Evolutionary conservation across 1,140 invertebrate genomes (phyloP).

Genomic region (Panagrolaimus sp.): DNA sequence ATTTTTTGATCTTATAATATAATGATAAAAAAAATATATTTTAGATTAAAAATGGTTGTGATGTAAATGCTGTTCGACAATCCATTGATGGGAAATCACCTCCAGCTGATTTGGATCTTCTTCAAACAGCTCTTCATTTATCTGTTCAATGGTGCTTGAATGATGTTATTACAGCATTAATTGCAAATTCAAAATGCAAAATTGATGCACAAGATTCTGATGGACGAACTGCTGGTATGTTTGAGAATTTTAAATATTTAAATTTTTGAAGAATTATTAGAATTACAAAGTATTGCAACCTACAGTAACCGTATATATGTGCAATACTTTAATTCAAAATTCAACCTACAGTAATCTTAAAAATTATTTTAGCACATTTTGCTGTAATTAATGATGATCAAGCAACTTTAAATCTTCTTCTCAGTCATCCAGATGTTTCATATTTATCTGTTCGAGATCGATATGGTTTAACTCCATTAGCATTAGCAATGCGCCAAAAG

Average conservation of each 20-base stretch:
- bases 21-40: too few relatives aligned
- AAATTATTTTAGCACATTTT: slow-evolving; percentile 63
- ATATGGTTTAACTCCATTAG: slow-evolving; percentile 79
- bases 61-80: slow-evolving; percentile 75
- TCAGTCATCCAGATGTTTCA: slow-evolving; percentile 41
- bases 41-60: slow-evolving; percentile 70
- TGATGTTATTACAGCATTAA: slow-evolving; percentile 75
- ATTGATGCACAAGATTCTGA: slow-evolving; percentile 45
- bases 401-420: slow-evolving; percentile 37
- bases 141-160: slow-evolving; percentile 85
- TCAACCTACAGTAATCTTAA: too few relatives aligned
- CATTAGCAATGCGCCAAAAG: slow-evolving; percentile 77
- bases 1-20: too few relatives aligned
- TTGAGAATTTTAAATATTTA: too few relatives aligned
- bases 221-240: slow-evolving; percentile 30
- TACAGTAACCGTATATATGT: too few relatives aligned
- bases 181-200: slow-evolving; percentile 66
- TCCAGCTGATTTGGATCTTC: slow-evolving; percentile 58
- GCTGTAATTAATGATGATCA: slow-evolving; percentile 44
- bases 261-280: too few relatives aligned
- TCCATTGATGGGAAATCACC: slow-evolving; percentile 41
- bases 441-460: slow-evolving; percentile 78
- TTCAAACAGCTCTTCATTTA: slow-evolving; percentile 75
- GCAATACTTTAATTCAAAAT: too few relatives aligned
- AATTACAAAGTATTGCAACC: too few relatives aligned